A percentile compares a stretch with the other conserved stretches of the same genome.
These are phyloP conservation scores for Mycetomoellerius zeteki DNA, from an alignment of 1,140 invertebrate species.

Conservation along the genomic window DNA sequence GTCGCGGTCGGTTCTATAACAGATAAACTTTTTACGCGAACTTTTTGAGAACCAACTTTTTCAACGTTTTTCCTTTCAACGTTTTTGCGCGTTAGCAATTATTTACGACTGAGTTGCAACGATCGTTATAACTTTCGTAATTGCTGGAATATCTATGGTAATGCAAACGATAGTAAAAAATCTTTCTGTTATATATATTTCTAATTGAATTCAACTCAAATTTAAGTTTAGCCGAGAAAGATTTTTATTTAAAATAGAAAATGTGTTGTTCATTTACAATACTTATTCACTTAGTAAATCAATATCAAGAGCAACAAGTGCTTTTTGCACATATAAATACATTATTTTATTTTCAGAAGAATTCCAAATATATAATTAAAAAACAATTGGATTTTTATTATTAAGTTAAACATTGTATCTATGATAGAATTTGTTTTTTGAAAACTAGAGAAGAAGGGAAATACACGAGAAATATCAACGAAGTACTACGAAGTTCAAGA, in stretches of 20 bases:
- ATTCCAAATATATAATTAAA: not conserved
- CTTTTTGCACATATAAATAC: not conserved
- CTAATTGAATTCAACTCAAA: not conserved
- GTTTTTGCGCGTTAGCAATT: conserved; percentile 11
- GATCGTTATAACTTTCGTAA: conserved; percentile 42
- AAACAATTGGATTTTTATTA: not conserved
- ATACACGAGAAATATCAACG: not conserved
- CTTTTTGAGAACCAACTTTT: conserved; percentile 34
- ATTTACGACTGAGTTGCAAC: conserved; percentile 25
- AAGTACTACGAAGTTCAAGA: conserved; percentile 8
- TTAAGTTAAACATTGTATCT: not conserved
- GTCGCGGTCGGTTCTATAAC: not conserved
- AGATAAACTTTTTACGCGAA: conserved; percentile 27
- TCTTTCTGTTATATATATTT: not conserved
- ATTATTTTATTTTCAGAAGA: not conserved
- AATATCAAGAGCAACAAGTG: conserved; percentile 45
- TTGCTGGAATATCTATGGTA: not conserved
- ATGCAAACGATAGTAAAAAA: not conserved
- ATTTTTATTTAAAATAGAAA: conserved; percentile 3
- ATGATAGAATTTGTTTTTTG: not conserved
- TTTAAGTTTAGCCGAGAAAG: not conserved
- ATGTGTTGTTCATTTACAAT: not conserved
- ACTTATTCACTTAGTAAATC: conserved; percentile 6
- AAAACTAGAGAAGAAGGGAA: not conserved
- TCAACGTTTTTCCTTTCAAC: not conserved